Evolutionary conservation across 2,797 vertebrate species (phyloP).

Genomic region (Agapornis canus): DNA sequence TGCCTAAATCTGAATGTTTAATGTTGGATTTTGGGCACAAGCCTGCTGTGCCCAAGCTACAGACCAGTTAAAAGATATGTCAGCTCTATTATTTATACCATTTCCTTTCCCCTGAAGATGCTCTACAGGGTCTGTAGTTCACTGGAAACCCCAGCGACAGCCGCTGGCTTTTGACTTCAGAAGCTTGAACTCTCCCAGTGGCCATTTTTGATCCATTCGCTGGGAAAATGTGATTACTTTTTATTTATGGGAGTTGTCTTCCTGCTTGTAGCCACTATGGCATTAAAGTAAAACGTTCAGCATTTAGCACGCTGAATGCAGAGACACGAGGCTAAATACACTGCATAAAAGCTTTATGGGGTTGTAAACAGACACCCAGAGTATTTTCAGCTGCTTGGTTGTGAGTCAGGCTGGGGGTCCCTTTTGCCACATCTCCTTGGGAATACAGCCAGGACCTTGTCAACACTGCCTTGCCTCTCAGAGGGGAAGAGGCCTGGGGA

Average conservation of each 20-base stretch:
- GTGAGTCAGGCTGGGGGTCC: neutral
- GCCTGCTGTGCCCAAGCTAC: neutral
- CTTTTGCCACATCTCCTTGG: neutral
- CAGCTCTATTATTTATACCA: neutral
- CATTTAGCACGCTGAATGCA: conserved; percentile 33
- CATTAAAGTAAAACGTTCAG: conserved; percentile 54
- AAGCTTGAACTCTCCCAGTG: conserved; percentile 5
- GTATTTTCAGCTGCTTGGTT: neutral
- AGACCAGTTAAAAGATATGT: neutral
- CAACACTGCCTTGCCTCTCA: neutral
- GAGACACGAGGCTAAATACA: conserved; percentile 55
- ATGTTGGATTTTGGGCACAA: conserved; percentile 38
- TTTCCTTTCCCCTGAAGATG: neutral
- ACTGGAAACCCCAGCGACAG: neutral
- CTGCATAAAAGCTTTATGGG: conserved; percentile 60
- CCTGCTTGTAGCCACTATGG: conserved; percentile 45
- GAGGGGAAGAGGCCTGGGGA: neutral
- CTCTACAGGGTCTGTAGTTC: neutral
- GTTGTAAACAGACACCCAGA: conserved; percentile 9
- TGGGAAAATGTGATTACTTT: conserved; percentile 55
- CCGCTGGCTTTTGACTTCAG: neutral
- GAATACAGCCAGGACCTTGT: neutral
- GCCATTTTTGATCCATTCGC: conserved; percentile 29
- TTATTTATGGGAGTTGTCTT: conserved; percentile 64
- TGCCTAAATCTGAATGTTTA: conserved; percentile 20